Evolutionary conservation across 2,113 vertebrate genomes (phyloP).

Genomic region (Cygnus atratus): DNA sequence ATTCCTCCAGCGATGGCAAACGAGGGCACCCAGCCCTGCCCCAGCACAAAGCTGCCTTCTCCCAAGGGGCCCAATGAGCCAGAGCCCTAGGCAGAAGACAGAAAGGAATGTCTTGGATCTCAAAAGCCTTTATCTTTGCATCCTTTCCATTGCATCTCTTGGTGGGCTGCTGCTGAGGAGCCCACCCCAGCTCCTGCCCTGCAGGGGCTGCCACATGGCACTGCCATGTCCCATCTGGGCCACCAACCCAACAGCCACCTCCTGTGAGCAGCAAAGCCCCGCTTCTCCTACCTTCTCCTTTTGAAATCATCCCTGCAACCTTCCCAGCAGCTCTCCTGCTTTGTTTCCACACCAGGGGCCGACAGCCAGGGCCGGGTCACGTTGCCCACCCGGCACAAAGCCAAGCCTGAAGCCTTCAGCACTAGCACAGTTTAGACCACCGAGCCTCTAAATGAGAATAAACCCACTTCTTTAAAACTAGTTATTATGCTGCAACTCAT

Average conservation of each 20-base stretch:
- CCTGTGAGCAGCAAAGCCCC: neutral
- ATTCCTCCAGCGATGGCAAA: neutral
- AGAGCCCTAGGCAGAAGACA: neutral
- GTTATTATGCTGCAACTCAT: neutral
- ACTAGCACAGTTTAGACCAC: neutral
- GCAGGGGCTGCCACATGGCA: neutral
- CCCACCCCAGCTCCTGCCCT: neutral
- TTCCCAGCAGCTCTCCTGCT: neutral
- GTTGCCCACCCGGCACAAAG: neutral
- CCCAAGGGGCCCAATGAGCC: neutral
- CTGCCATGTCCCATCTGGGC: neutral
- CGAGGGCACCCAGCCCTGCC: neutral
- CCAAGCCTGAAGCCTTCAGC: neutral
- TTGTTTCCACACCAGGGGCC: fast-evolving
- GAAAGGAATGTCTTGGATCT: neutral
- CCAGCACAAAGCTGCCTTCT: neutral
- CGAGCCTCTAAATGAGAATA: neutral
- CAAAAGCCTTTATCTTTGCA: neutral
- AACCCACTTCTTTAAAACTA: neutral
- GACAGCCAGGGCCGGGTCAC: neutral
- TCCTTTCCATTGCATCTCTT: fast-evolving
- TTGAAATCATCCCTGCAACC: no score
- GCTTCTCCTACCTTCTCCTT: neutral
- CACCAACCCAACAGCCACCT: neutral
- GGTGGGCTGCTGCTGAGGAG: neutral